phyloP scores from a whole-genome alignment of 35 echinoderm and acorn worm genomes.

The Lytechinus variegatus region DNA sequence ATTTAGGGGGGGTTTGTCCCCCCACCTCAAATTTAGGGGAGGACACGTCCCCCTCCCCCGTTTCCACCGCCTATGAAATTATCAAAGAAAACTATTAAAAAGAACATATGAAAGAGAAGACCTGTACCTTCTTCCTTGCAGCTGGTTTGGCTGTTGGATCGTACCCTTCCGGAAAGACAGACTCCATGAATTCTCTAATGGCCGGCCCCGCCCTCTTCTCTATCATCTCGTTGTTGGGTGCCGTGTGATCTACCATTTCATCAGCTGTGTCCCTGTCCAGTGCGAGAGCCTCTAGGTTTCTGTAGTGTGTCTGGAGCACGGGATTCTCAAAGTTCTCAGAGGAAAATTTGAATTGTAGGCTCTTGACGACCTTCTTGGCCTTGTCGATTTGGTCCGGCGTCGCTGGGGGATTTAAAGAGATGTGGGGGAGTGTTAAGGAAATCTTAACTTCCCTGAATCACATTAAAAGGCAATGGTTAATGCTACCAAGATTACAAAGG shows the following conservation, averaged over 20 bases:
- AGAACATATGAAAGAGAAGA: not conserved
- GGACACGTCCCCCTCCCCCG: no score
- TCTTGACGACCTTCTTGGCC: constrained; percentile 92
- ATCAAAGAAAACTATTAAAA: no score
- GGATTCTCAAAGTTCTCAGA: constrained; percentile 97
- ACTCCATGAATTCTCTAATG: constrained; percentile 82
- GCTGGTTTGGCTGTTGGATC: constrained; percentile 74
- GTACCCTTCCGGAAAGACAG: constrained; percentile 92
- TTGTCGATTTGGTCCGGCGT: constrained; percentile 88
- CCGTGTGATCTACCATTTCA: constrained; percentile 82
- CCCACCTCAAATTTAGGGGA: no score
- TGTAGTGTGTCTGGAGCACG: constrained; percentile 85
- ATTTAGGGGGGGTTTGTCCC: no score
- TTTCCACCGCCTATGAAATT: no score
- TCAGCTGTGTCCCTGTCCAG: constrained; percentile 85
- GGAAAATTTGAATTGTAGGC: constrained; percentile 80
- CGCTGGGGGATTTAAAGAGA: constrained; percentile 52
- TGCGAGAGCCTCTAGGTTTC: constrained; percentile 90
- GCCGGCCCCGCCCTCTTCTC: constrained; percentile 63
- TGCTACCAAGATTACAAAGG: no score
- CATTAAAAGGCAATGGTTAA: no score
- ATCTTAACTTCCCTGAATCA: no score
- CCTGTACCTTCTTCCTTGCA: constrained; percentile 77
- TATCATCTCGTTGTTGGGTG: constrained; percentile 59
- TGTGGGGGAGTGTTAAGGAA: not conserved